Evolutionary conservation across 2,888 invertebrate genomes (phyloP).

Genomic region (Pyralis farinalis): DNA sequence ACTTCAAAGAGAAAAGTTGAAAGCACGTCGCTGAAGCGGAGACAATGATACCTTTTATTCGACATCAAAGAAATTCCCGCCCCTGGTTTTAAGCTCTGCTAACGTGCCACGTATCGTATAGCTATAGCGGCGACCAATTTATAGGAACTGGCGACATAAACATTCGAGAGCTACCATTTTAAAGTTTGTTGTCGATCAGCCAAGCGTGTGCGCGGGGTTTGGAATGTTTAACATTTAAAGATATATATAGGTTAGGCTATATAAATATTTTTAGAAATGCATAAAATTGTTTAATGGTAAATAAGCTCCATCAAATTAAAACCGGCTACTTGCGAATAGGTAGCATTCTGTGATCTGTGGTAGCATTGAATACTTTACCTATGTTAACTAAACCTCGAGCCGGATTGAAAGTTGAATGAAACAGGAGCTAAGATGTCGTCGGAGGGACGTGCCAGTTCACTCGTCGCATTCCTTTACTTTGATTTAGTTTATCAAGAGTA

Average conservation of each 20-base stretch:
- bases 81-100: slow-evolving; percentile 42
- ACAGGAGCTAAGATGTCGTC: slow-evolving; percentile 5
- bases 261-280: too few relatives aligned
- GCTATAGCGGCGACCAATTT: slow-evolving; percentile 4
- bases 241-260: too few relatives aligned
- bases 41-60: slow-evolving; percentile 69
- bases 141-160: slow-evolving; percentile 1
- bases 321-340: too few relatives aligned
- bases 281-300: too few relatives aligned
- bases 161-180: background rate
- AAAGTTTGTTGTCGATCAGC: background rate
- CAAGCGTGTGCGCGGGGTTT: too few relatives aligned
- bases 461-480: slow-evolving; percentile 24
- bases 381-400: too few relatives aligned
- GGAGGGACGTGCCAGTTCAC: slow-evolving; percentile 12
- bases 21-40: slow-evolving; percentile 58
- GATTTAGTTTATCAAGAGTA: slow-evolving; percentile 25
- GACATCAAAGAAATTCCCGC: slow-evolving; percentile 59
- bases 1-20: slow-evolving; percentile 66
- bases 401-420: slow-evolving; percentile 4
- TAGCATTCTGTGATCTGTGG: too few relatives aligned
- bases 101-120: slow-evolving; percentile 23
- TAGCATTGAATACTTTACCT: too few relatives aligned
- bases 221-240: too few relatives aligned
- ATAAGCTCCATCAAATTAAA: too few relatives aligned